Percentiles rank a stretch among this genome's conserved stretches.
These are phyloP conservation scores for Mesochorus sp. DNA, from an alignment of 2,888 invertebrate species.

Conservation along the genomic window DNA sequence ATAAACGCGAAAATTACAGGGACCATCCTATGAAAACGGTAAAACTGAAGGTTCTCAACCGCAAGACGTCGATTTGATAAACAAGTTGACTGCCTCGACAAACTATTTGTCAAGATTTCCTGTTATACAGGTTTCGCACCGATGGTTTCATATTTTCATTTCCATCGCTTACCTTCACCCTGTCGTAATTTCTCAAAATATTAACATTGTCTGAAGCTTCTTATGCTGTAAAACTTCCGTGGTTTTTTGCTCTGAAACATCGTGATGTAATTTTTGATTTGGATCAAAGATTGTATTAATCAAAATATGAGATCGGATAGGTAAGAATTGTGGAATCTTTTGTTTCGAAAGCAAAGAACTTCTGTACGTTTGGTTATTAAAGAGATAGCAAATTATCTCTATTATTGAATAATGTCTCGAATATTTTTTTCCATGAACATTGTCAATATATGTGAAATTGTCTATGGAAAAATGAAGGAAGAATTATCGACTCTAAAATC, in stretches of 20 bases:
- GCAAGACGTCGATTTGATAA: neutral
- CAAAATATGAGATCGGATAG: too few species aligned
- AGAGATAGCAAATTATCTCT: neutral
- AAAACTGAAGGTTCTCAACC: conserved; percentile 54
- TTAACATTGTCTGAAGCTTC: too few species aligned
- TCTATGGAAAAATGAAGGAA: too few species aligned
- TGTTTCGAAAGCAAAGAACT: too few species aligned
- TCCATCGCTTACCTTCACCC: neutral
- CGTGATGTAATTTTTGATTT: too few species aligned
- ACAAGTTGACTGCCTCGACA: neutral
- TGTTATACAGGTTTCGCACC: neutral
- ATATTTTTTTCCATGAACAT: too few species aligned
- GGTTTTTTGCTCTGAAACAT: too few species aligned
- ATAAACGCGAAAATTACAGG: conserved; percentile 24
- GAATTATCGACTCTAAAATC: too few species aligned
- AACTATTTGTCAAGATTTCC: conserved; percentile 17
- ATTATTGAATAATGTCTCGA: neutral
- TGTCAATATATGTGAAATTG: too few species aligned
- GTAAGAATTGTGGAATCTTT: too few species aligned
- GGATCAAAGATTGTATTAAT: too few species aligned
- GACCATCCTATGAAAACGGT: conserved; percentile 47
- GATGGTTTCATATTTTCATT: neutral
- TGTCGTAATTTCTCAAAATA: neutral
- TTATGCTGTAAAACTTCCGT: too few species aligned
- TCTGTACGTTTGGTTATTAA: neutral